Percentiles rank a stretch among this genome's conserved stretches.
Evolutionary conservation across 1,140 invertebrate genomes (phyloP).

Genomic region (Conus betulinus): DNA sequence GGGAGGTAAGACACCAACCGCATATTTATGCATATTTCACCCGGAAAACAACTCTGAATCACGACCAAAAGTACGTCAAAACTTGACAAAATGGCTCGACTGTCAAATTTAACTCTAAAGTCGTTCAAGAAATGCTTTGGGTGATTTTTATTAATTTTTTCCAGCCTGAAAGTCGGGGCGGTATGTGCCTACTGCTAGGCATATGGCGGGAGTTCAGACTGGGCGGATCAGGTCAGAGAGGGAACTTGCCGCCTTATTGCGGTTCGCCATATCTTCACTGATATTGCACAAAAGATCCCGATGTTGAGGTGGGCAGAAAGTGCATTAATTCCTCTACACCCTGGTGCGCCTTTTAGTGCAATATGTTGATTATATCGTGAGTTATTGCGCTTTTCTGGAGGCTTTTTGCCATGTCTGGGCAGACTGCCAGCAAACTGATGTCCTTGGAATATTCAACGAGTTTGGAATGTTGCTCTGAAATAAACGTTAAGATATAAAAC

Average conservation of each 20-base stretch:
- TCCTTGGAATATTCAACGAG: not conserved
- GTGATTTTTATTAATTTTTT: constrained; percentile 39
- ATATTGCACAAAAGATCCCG: not conserved
- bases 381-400: constrained; percentile 1
- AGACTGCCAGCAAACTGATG: constrained; percentile 10
- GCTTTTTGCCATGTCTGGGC: constrained; percentile 9
- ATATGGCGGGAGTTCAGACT: constrained; percentile 42
- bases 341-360: not conserved
- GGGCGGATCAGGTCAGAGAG: constrained; percentile 23
- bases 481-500: not conserved
- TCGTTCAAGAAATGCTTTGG: not conserved
- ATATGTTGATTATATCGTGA: not conserved
- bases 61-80: not conserved
- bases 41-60: not conserved
- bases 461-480: constrained; percentile 21
- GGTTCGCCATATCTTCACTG: not conserved
- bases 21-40: constrained; percentile 3
- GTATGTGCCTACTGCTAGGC: not conserved
- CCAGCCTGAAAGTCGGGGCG: constrained; percentile 19
- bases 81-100: not conserved
- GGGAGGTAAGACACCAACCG: constrained; percentile 84
- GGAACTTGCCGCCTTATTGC: not conserved
- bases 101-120: constrained; percentile 33
- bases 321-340: not conserved
- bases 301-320: not conserved